Evolutionary conservation across 2,888 invertebrate species (phyloP).

Genomic region (Dicycla oo): DNA sequence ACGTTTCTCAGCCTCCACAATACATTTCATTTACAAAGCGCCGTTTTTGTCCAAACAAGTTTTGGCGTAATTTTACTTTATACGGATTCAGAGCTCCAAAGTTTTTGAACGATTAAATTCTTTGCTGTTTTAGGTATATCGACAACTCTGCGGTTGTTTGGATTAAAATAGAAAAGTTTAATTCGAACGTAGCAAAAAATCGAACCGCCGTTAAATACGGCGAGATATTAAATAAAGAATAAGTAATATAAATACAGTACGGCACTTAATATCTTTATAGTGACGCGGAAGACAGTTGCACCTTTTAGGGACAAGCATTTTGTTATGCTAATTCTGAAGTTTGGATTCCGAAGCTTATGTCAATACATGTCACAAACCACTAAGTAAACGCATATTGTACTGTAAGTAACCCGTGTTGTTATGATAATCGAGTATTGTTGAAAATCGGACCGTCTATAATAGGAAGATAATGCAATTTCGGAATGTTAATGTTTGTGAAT

Average conservation of each 20-base stretch:
- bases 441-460: constrained; percentile 54
- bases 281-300: constrained; percentile 27
- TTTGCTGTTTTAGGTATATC: constrained; percentile 1
- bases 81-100: constrained; percentile 26
- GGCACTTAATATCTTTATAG: constrained; percentile 20
- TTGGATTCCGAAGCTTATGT: constrained; percentile 61
- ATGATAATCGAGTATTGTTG: constrained; percentile 71
- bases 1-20: constrained; percentile 67
- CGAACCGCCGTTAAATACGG: neutral
- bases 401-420: constrained; percentile 67
- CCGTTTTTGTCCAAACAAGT: constrained; percentile 63
- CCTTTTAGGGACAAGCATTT: constrained; percentile 58
- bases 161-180: constrained; percentile 14
- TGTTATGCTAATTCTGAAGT: constrained; percentile 69
- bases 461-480: constrained; percentile 55
- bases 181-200: constrained; percentile 21
- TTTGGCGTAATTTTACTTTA: constrained; percentile 47
- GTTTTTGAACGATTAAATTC: constrained; percentile 16
- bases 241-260: constrained; percentile 16
- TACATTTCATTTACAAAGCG: constrained; percentile 68
- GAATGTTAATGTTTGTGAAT: constrained; percentile 53
- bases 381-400: constrained; percentile 61
- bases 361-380: constrained; percentile 65
- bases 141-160: neutral
- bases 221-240: constrained; percentile 14